A percentile compares a stretch with the other conserved stretches of the same genome.
phyloP scores from a whole-genome alignment of 2,888 invertebrate species.

The Junonia oenone region DNA sequence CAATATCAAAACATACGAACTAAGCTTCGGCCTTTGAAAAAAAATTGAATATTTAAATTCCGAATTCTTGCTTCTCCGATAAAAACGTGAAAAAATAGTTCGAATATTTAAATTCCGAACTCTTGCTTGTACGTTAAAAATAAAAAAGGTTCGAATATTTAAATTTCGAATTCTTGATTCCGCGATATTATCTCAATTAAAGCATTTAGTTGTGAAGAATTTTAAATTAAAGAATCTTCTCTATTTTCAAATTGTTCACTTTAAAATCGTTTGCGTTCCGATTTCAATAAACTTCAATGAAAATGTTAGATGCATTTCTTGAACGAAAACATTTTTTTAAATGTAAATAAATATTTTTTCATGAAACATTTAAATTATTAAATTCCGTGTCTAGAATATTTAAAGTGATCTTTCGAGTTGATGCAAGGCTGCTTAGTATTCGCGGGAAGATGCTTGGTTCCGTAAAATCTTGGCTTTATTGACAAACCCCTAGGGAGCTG shows the following conservation, averaged over 20 bases:
- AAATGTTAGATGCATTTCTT: neutral
- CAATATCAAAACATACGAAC: neutral
- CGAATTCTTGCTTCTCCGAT: too few relatives aligned
- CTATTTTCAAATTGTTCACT: too few relatives aligned
- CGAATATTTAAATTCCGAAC: too few relatives aligned
- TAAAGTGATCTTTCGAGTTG: neutral
- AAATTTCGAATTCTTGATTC: too few relatives aligned
- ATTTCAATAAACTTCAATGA: neutral
- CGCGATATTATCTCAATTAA: too few relatives aligned
- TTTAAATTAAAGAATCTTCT: neutral
- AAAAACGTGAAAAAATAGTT: too few relatives aligned
- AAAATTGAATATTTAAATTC: too few relatives aligned
- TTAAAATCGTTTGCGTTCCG: too few relatives aligned
- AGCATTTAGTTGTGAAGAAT: neutral
- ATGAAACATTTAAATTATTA: neutral
- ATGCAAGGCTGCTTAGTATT: conserved; percentile 17
- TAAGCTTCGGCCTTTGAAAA: neutral
- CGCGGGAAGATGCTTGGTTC: conserved; percentile 4
- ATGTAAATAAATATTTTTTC: neutral
- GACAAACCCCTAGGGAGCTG: conserved; percentile 3
- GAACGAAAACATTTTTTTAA: neutral
- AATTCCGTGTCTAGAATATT: neutral
- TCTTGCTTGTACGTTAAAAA: too few relatives aligned
- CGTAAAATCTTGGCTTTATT: conserved; percentile 11
- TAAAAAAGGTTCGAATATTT: too few relatives aligned